Evolutionary conservation across 2,888 invertebrate genomes (phyloP).

Genomic region (Tinea trinotella): DNA sequence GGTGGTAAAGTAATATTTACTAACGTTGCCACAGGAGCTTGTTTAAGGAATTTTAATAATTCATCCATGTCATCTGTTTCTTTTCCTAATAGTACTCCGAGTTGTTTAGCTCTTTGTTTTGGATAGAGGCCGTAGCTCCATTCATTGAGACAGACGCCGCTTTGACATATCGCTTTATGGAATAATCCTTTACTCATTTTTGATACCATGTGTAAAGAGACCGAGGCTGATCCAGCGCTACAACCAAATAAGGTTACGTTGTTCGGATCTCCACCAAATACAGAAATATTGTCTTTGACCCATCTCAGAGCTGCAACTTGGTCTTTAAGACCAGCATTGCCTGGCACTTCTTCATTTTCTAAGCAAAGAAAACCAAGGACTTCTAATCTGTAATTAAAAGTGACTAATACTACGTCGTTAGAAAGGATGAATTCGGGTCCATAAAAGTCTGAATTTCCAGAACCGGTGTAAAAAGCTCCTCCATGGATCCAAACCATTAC

Average conservation of each 20-base stretch:
- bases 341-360: slow-evolving; percentile 57
- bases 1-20: slow-evolving; percentile 46
- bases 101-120: slow-evolving; percentile 50
- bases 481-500: slow-evolving; percentile 69
- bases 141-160: slow-evolving; percentile 58
- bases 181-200: slow-evolving; percentile 56
- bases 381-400: slow-evolving; percentile 63
- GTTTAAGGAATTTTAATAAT: slow-evolving; percentile 45
- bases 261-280: slow-evolving; percentile 53
- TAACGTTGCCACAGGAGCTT: slow-evolving; percentile 39
- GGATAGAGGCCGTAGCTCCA: slow-evolving; percentile 54
- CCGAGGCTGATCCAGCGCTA: slow-evolving; percentile 57
- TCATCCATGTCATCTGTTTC: slow-evolving; percentile 48
- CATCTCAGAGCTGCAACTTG: slow-evolving; percentile 63
- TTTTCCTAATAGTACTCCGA: slow-evolving; percentile 52
- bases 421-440: slow-evolving; percentile 63
- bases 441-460: slow-evolving; percentile 59
- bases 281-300: slow-evolving; percentile 54
- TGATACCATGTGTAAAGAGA: slow-evolving; percentile 52
- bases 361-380: slow-evolving; percentile 61
- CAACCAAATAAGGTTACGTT: slow-evolving; percentile 63
- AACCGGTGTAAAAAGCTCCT: slow-evolving; percentile 63
- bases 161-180: slow-evolving; percentile 64
- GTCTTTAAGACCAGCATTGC: slow-evolving; percentile 64
- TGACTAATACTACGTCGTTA: slow-evolving; percentile 54